Conservation (phyloP, 2,888 invertebrate genomes). For the Timandra comae region DNA sequence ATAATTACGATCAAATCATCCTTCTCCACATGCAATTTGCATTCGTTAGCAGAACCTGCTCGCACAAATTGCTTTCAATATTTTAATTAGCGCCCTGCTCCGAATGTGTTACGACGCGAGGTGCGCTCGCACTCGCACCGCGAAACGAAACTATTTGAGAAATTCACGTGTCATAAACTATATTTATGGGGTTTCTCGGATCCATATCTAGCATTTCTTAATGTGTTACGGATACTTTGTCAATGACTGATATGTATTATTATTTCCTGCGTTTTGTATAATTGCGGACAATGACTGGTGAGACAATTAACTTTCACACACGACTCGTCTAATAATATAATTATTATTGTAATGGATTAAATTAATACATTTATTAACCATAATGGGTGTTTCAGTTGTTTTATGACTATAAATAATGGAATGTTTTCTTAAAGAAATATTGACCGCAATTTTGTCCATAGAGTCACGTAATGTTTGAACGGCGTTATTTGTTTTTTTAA, state of each 20-base stretch:
- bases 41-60: background rate
- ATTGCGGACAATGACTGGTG: background rate
- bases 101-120: background rate
- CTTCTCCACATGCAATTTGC: background rate
- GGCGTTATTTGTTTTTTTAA: too few species aligned
- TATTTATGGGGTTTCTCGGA: conserved; percentile 1
- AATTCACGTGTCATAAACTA: conserved; percentile 3
- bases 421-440: conserved; percentile 8
- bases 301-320: background rate
- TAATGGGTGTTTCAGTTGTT: conserved; percentile 2
- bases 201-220: too few species aligned
- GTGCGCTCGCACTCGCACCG: too few species aligned
- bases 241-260: too few species aligned
- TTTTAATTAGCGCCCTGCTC: too few species aligned
- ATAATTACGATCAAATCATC: conserved; percentile 2
- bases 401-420: too few species aligned
- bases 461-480: too few species aligned
- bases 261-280: too few species aligned
- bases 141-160: background rate
- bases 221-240: too few species aligned
- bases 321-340: too few species aligned
- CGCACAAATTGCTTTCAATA: background rate
- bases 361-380: conserved; percentile 1
- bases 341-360: too few species aligned
- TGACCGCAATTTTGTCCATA: conserved; percentile 1